Evolutionary conservation across 2,888 invertebrate species (phyloP).

Genomic region (Amphiduros pacificus): DNA sequence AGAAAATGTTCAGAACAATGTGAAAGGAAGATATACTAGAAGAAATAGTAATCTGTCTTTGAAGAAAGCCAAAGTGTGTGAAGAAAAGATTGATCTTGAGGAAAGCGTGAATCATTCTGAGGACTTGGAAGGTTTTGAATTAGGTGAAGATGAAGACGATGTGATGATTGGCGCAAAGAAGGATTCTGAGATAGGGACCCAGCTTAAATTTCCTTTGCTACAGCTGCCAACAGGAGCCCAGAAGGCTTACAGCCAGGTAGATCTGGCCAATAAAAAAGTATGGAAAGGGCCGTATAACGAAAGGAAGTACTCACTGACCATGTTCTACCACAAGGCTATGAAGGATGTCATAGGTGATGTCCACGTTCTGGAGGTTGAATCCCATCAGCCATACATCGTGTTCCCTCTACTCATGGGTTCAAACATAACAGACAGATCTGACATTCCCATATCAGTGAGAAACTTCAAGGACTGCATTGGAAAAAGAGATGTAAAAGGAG

Average conservation of each 20-base stretch:
- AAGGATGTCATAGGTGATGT: slow-evolving; percentile 13
- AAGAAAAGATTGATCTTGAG: too few species aligned
- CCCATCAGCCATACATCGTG: slow-evolving; percentile 1
- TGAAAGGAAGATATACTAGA: too few species aligned
- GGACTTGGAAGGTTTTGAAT: background rate
- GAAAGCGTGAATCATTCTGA: too few species aligned
- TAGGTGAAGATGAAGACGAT: background rate
- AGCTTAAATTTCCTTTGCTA: too few species aligned
- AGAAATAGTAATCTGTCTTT: too few species aligned
- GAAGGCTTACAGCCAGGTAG: slow-evolving; percentile 17
- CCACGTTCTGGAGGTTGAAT: slow-evolving; percentile 14
- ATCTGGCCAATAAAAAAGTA: slow-evolving; percentile 8
- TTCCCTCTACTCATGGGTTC: slow-evolving; percentile 14
- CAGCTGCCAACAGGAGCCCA: slow-evolving; percentile 19
- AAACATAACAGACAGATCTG: background rate
- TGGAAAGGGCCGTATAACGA: slow-evolving; percentile 18
- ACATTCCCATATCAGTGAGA: background rate
- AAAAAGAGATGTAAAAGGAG: slow-evolving; percentile 2
- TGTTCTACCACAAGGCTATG: slow-evolving; percentile 19
- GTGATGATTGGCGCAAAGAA: background rate
- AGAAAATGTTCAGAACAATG: background rate
- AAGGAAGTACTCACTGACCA: background rate
- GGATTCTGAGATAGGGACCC: too few species aligned
- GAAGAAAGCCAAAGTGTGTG: too few species aligned
- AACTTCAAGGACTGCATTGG: slow-evolving; percentile 17